Evolutionary conservation across 2,888 invertebrate genomes (phyloP).

Genomic region (Scaeva pyrastri): DNA sequence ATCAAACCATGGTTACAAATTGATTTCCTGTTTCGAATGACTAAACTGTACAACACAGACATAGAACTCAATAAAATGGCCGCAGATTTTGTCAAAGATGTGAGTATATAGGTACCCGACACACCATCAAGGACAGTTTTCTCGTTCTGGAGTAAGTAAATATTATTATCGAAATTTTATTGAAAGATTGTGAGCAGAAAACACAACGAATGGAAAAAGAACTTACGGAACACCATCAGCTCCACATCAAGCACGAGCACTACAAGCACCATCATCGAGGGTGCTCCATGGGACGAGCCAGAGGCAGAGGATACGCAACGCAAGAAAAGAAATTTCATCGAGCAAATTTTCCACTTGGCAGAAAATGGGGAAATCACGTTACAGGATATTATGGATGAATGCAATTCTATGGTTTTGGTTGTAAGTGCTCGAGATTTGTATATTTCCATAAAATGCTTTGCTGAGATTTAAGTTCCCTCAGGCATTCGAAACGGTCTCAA

Average conservation of each 20-base stretch:
- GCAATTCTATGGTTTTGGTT: slow-evolving; percentile 82
- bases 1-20: slow-evolving; percentile 83
- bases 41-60: slow-evolving; percentile 80
- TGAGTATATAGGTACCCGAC: slow-evolving; percentile 73
- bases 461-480: slow-evolving; percentile 59
- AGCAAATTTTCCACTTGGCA: slow-evolving; percentile 82
- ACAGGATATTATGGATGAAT: slow-evolving; percentile 82
- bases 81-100: slow-evolving; percentile 80
- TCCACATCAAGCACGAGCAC: not conserved
- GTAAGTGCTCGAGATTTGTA: slow-evolving; percentile 77
- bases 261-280: not conserved
- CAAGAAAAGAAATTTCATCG: slow-evolving; percentile 81
- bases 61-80: slow-evolving; percentile 79
- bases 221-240: slow-evolving; percentile 47
- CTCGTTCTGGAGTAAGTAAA: slow-evolving; percentile 31
- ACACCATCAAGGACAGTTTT: slow-evolving; percentile 29
- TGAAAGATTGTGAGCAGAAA: slow-evolving; percentile 80
- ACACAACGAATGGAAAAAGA: slow-evolving; percentile 80
- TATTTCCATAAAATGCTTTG: slow-evolving; percentile 22
- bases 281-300: slow-evolving; percentile 4
- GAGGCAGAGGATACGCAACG: slow-evolving; percentile 73
- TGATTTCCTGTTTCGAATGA: slow-evolving; percentile 80
- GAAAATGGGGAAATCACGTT: slow-evolving; percentile 81
- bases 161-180: slow-evolving; percentile 55
- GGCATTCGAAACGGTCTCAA: slow-evolving; percentile 83